These are phyloP conservation scores for Pilophorus perplexus DNA, from an alignment of 2,888 invertebrate species.

Conservation along the genomic window DNA sequence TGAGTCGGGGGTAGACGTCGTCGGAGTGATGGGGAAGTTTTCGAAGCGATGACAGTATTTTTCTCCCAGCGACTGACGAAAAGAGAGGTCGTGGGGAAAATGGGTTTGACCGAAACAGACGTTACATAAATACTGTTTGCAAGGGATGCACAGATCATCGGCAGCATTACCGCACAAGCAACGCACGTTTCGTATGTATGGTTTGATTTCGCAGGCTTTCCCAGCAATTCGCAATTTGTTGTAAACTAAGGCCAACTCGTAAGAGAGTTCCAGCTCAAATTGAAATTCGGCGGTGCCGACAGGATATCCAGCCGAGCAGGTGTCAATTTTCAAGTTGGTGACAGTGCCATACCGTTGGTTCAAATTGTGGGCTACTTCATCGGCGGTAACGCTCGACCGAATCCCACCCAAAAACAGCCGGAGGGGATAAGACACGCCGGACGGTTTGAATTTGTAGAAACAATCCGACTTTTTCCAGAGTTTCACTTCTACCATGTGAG, in stretches of 20 bases:
- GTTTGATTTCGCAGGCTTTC: constrained; percentile 14
- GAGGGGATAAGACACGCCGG: background rate
- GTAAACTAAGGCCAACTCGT: background rate
- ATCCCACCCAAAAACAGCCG: constrained; percentile 24
- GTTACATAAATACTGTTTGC: background rate
- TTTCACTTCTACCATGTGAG: constrained; percentile 1
- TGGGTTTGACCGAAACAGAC: background rate
- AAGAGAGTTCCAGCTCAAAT: background rate
- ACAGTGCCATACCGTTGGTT: constrained; percentile 1
- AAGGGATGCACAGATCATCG: background rate
- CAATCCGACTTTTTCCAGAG: constrained; percentile 16
- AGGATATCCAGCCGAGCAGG: constrained; percentile 12
- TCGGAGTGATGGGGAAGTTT: too few relatives aligned
- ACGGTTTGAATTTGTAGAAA: background rate
- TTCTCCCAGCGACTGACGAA: background rate
- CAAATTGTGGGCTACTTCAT: background rate
- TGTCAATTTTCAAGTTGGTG: constrained; percentile 1
- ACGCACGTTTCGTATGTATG: background rate
- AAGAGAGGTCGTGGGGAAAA: background rate
- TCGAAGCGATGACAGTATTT: background rate
- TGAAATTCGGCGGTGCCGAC: constrained; percentile 7
- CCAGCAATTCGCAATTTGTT: constrained; percentile 1
- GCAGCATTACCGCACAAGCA: background rate
- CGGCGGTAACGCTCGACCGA: constrained; percentile 19
- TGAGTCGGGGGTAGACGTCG: too few relatives aligned